Conservation (phyloP, 1,140 invertebrate genomes). For the Hermetia illucens region DNA sequence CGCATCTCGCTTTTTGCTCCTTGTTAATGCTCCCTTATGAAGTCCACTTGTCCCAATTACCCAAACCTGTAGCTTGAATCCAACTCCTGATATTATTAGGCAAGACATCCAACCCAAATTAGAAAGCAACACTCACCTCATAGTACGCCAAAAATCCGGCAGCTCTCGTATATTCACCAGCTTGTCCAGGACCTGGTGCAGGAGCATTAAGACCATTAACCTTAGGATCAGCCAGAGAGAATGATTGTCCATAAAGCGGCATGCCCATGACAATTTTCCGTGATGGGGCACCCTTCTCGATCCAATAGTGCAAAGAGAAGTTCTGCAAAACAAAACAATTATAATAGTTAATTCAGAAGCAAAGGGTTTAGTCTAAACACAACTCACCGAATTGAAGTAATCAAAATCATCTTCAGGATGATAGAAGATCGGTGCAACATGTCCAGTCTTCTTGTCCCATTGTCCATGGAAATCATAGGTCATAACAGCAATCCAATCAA, state of each 20-base stretch:
- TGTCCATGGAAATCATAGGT: constrained; percentile 81
- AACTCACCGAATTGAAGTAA: constrained; percentile 47
- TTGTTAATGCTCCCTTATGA: no score
- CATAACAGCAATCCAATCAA: constrained; percentile 86
- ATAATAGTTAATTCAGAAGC: neutral
- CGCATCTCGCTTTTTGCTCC: no score
- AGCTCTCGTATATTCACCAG: constrained; percentile 67
- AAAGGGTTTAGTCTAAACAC: neutral
- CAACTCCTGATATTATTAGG: neutral
- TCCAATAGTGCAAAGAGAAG: constrained; percentile 80
- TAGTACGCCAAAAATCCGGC: constrained; percentile 81
- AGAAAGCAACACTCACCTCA: constrained; percentile 41
- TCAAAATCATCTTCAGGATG: constrained; percentile 64
- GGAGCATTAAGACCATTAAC: constrained; percentile 56
- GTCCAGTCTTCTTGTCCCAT: constrained; percentile 82
- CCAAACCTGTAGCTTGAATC: no score
- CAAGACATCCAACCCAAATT: no score
- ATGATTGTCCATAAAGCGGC: constrained; percentile 81
- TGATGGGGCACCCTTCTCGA: constrained; percentile 61
- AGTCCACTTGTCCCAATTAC: no score
- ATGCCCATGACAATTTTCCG: constrained; percentile 77
- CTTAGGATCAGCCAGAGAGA: constrained; percentile 42
- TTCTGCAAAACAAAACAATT: constrained; percentile 42
- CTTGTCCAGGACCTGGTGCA: constrained; percentile 55
- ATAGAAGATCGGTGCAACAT: constrained; percentile 69